Evolutionary conservation across 2,797 vertebrate genomes (phyloP).

Genomic region (Hydrolagus colliei): DNA sequence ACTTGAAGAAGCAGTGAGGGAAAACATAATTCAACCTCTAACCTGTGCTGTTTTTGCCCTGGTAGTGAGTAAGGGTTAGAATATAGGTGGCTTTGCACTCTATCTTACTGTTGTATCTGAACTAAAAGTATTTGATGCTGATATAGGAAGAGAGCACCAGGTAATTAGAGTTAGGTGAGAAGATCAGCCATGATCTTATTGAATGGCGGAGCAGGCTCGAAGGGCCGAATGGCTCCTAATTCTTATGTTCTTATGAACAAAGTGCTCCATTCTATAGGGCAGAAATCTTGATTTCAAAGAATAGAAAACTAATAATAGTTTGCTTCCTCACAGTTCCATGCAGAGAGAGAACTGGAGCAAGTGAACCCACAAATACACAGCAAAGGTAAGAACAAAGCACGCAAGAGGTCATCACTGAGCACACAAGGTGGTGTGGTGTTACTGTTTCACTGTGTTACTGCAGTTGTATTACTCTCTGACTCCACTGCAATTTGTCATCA

Average conservation of each 20-base stretch:
- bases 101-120: not conserved
- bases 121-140: no score
- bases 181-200: not conserved
- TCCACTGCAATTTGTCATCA: no score
- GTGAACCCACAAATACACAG: conserved; percentile 28
- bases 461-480: no score
- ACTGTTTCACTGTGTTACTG: not conserved
- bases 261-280: not conserved
- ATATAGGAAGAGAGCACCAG: no score
- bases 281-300: not conserved
- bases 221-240: no score
- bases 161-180: not conserved
- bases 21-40: not conserved
- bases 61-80: not conserved
- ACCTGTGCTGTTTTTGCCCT: not conserved
- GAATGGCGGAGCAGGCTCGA: no score
- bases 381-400: conserved; percentile 24
- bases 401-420: not conserved
- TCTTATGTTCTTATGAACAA: no score
- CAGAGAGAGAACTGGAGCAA: conserved; percentile 55
- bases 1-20: not conserved
- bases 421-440: not conserved
- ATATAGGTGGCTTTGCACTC: not conserved
- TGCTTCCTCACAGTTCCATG: conserved; percentile 59
- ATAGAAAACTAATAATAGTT: not conserved